Evolutionary conservation across 2,113 vertebrate genomes (phyloP), one percentile per base, ranked within the genome.

Genomic region (Corynorhinus townsendii): DNA sequence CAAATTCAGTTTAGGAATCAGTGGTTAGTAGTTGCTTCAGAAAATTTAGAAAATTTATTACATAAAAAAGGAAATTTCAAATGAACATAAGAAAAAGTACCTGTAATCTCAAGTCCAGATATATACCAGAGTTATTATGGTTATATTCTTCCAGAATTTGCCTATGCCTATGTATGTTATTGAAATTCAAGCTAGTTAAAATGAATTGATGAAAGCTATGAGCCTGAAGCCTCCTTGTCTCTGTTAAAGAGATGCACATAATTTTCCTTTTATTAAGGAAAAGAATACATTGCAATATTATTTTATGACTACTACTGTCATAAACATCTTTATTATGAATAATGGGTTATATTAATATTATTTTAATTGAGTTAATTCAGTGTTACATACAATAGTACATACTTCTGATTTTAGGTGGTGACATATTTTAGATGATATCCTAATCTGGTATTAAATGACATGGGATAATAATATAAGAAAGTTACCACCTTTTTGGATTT

Each of bases 171-270:
- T 86, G 10, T 73, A 33, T 76, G 35, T 90, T 93, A 81, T 19
- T 97, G 69, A 95, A 93, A 77, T 94, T 91, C 22, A 93, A 35
- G n/a, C n/a, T 89, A 66, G 10, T 43, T 94, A n/a, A 16, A 77
- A 68, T 92, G 28, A 83, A 68, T 84, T 86, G 11, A 82, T 80
- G 35, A 79, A 83, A 15, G 11, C 38, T 69, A 0, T 85, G 62
- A 81, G 54, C 24, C 16, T 79, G 47, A 95, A 59, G 2, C 49
- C 38, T 86, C 26, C 40, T 95, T 80, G 11, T 92, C 69, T 90
- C 56, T 90, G 28, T 84, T 91, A 77, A 68, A 75, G 16, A 69
- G 66, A 12, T 59, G 15, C n/a, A 16, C 30, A 68, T 89, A 84
- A 45, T 85, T 85, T 94, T 83, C n/a, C 68, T 92, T 90, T 91